Evolutionary conservation across 2,797 vertebrate genomes (phyloP).

Genomic region (Myotis myotis): DNA sequence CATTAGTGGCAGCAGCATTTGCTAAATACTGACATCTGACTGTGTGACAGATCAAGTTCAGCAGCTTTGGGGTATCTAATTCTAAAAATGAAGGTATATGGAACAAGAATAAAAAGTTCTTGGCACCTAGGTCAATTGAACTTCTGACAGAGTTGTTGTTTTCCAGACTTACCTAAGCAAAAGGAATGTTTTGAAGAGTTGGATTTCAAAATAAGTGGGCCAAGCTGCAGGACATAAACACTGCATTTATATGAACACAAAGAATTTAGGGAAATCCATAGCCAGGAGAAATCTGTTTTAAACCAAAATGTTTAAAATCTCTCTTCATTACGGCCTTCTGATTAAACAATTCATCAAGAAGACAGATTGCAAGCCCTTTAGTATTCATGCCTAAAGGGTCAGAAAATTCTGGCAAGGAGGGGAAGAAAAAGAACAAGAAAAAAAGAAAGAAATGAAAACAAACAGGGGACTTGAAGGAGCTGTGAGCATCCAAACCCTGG

Average conservation of each 20-base stretch:
- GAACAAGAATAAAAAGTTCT: constrained; percentile 56
- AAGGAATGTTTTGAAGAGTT: constrained; percentile 61
- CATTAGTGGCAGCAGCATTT: constrained; percentile 53
- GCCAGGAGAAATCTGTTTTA: constrained; percentile 31
- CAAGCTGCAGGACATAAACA: constrained; percentile 61
- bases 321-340: background rate
- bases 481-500: constrained; percentile 64
- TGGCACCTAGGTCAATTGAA: background rate
- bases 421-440: constrained; percentile 67
- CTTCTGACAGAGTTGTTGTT: constrained; percentile 36
- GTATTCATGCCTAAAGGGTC: constrained; percentile 59
- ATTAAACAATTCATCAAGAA: constrained; percentile 71
- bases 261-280: background rate
- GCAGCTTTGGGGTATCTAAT: constrained; percentile 46
- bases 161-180: constrained; percentile 53
- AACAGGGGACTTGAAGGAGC: constrained; percentile 61
- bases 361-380: constrained; percentile 68
- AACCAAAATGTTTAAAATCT: constrained; percentile 62
- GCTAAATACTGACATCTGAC: constrained; percentile 51
- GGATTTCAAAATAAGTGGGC: constrained; percentile 55
- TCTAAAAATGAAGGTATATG: constrained; percentile 18
- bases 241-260: constrained; percentile 53
- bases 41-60: constrained; percentile 41
- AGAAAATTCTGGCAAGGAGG: constrained; percentile 65
- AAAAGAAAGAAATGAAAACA: constrained; percentile 74